Evolutionary conservation across 2,797 vertebrate genomes (phyloP).

Genomic region (Clarias pachynema): DNA sequence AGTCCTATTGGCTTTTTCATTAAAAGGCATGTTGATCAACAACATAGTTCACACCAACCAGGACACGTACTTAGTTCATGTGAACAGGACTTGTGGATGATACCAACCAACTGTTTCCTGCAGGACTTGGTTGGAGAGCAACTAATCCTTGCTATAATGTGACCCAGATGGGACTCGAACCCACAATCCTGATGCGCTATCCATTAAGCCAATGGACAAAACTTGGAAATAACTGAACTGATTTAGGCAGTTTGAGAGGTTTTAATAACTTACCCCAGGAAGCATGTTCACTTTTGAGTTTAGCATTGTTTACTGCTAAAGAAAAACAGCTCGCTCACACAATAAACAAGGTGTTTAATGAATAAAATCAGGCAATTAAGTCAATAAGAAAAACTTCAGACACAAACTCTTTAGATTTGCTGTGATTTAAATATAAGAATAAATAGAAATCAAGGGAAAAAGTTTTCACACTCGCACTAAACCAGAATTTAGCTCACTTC

Average conservation of each 20-base stretch:
- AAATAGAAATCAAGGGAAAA: neutral
- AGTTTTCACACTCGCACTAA: neutral
- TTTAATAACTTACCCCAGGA: neutral
- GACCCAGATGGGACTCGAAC: constrained; percentile 57
- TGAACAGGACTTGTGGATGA: no score
- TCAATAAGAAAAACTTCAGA: neutral
- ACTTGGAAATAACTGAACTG: neutral
- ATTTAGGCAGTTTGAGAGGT: neutral
- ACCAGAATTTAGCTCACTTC: neutral
- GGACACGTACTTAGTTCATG: no score
- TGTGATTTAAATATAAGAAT: neutral
- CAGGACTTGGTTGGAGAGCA: no score
- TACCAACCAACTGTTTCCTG: no score
- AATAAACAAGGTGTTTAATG: neutral
- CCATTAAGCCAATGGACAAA: no score
- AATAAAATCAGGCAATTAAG: no score
- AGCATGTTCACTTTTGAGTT: neutral
- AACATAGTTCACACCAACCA: no score
- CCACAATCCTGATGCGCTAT: constrained; percentile 54
- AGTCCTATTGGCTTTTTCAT: no score
- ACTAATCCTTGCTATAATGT: no score
- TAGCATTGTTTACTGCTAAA: neutral
- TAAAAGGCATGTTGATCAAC: no score
- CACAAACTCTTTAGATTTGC: neutral
- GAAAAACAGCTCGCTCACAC: neutral